Evolutionary conservation across 2,888 invertebrate genomes (phyloP), one percentile per base, ranked within the genome.

Genomic region (Pseudococcus longispinus): DNA sequence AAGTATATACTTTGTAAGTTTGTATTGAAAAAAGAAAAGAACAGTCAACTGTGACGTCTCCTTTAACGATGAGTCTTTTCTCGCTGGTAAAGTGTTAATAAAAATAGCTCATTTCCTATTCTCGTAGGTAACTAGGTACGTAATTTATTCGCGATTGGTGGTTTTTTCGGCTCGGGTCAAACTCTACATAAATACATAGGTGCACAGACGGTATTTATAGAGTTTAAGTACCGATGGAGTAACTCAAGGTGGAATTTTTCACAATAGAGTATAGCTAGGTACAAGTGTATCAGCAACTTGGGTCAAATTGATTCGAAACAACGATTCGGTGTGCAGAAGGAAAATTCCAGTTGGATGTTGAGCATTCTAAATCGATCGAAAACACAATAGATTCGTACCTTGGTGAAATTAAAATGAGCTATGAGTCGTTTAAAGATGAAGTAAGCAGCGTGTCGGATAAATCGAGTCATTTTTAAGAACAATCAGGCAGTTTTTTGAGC

Each of bases 1-100:
- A 37, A 37, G 37, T 37, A 37, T 3, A 18, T 77, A 32, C 11
- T 65, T 26, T 23, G 26, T 13, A 15, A 15, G 8, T 65, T 37
- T n/a, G n/a, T n/a, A n/a, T n/a, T n/a, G n/a, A n/a, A n/a, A n/a
- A 80, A 80, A 42, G 42, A 74, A 74, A 32, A 15, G 42, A n/a
- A 80, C 77, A 37, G 77, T 80, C 20, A 42, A 80, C 42, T 80
- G 77, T 80, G 77, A 80, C 77, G 23, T 80, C 42, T 80, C 18
- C 77, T 42, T 42, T 42, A 20, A 80, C 8, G 5, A n/a, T 9
- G 9, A 32, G 37, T 37, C 74, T 74, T 29, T n/a, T 13, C 23
- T 20, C 55, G 51, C 15, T 37, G 44, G 44, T 51, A n/a, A 15
- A 74, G 32, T 74, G 74, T 74, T 74, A 42, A 42, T 42, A 23